Conservation (phyloP, 2,113 vertebrate species). For the Stegostoma tigrinum region DNA sequence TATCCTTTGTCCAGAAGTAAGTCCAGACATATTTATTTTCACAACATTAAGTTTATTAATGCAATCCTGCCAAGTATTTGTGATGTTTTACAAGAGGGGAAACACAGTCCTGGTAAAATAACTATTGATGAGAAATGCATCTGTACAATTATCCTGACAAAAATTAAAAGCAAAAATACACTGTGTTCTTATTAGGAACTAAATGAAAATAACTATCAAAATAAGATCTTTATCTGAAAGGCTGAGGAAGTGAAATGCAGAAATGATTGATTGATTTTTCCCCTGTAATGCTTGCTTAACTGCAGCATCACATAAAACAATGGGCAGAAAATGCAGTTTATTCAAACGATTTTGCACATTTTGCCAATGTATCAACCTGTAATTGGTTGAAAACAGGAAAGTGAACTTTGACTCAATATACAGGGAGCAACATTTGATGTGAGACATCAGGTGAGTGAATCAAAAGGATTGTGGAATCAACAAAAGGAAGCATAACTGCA, state of each 20-base stretch:
- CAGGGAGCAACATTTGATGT: neutral
- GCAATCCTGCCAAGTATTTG: slow-evolving; percentile 31
- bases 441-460: neutral
- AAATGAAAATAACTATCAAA: slow-evolving; percentile 52
- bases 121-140: slow-evolving; percentile 60
- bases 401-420: neutral
- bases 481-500: neutral
- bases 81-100: slow-evolving; percentile 55
- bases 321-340: neutral
- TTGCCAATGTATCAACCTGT: neutral
- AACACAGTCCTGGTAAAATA: slow-evolving; percentile 54
- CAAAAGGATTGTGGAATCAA: neutral
- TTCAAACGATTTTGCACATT: neutral
- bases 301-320: neutral
- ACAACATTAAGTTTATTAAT: slow-evolving; percentile 36
- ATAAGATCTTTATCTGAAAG: slow-evolving; percentile 40
- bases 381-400: neutral
- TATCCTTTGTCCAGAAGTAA: slow-evolving; percentile 45
- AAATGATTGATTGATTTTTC: neutral
- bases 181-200: slow-evolving; percentile 41
- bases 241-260: slow-evolving; percentile 5
- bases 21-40: slow-evolving; percentile 54
- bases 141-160: slow-evolving; percentile 66
- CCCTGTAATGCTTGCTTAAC: neutral
- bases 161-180: slow-evolving; percentile 61